A percentile compares a stretch with the other conserved stretches of the same genome.
phyloP scores from a whole-genome alignment of 2,797 vertebrate genomes.

The Phrynocephalus guinanensis region DNA sequence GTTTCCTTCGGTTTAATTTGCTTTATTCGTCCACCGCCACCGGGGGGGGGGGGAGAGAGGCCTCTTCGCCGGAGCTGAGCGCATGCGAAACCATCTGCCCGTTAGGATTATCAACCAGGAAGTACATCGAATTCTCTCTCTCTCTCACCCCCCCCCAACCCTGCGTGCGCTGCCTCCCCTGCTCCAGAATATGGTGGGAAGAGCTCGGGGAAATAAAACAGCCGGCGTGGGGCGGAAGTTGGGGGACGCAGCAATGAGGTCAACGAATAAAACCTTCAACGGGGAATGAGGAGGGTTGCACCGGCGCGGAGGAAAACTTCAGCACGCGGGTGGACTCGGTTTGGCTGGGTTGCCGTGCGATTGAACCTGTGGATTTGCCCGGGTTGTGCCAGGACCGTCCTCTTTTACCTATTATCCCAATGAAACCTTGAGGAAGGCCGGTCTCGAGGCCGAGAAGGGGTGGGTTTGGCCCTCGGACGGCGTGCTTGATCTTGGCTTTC shows the following conservation, averaged over 20 bases:
- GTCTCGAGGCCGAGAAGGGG: neutral
- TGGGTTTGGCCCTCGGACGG: too few species aligned
- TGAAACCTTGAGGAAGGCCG: neutral
- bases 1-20: neutral
- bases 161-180: neutral
- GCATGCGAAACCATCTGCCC: neutral
- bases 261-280: too few species aligned
- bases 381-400: neutral
- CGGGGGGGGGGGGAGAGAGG: too few species aligned
- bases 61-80: neutral
- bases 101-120: conserved; percentile 10
- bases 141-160: neutral
- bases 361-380: too few species aligned
- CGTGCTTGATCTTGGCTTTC: too few species aligned
- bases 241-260: too few species aligned
- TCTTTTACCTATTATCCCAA: neutral
- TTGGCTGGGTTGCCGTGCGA: too few species aligned
- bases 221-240: neutral
- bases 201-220: conserved; percentile 6
- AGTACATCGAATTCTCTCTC: neutral
- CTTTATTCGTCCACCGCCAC: neutral
- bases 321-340: too few species aligned
- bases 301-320: too few species aligned
- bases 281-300: too few species aligned
- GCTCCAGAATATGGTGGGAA: too few species aligned